Evolutionary conservation across 2,797 vertebrate genomes (phyloP).

Genomic region (Notolepis coatsorum): DNA sequence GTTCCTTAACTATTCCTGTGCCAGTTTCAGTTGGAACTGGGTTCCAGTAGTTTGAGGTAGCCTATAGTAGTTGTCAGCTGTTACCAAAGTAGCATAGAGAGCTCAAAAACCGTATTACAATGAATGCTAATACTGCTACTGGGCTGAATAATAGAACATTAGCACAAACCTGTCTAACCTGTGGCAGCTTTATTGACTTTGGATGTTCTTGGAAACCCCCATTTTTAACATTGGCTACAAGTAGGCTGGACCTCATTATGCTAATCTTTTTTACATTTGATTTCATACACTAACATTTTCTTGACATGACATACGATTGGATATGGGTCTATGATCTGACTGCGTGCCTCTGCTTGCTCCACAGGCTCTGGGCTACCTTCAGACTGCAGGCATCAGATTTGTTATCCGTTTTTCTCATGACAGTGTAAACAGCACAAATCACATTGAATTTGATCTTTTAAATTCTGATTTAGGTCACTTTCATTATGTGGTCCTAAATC

Average conservation of each 20-base stretch:
- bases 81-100: background rate
- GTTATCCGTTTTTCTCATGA: too few relatives aligned
- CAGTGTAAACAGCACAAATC: too few relatives aligned
- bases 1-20: conserved; percentile 20
- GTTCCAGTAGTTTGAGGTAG: background rate
- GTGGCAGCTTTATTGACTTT: too few relatives aligned
- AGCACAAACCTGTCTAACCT: background rate
- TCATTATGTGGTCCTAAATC: too few relatives aligned
- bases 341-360: conserved; percentile 51
- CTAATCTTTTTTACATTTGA: background rate
- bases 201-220: too few relatives aligned
- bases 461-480: too few relatives aligned
- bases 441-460: too few relatives aligned
- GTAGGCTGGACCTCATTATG: background rate
- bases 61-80: background rate
- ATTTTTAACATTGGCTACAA: too few relatives aligned
- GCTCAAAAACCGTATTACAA: background rate
- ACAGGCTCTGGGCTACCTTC: conserved; percentile 69
- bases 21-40: conserved; percentile 1
- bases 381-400: too few relatives aligned
- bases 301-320: conserved; percentile 43
- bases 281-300: conserved; percentile 14
- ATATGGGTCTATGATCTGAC: conserved; percentile 56
- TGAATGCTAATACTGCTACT: background rate
- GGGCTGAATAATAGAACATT: background rate